Conservation (phyloP, 53 echinoderm and acorn worm genomes). For the Holothuria leucospilota region DNA sequence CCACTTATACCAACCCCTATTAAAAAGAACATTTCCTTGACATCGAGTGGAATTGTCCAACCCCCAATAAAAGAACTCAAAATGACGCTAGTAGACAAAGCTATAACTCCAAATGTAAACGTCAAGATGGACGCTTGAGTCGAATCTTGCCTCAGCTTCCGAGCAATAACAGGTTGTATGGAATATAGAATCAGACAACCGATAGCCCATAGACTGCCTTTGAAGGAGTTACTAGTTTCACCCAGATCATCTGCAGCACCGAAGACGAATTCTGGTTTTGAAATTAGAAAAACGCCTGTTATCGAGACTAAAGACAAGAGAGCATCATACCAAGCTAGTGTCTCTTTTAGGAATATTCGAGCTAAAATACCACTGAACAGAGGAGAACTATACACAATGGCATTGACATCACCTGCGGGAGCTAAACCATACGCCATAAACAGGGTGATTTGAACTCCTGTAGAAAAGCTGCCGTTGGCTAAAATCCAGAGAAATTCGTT, state of each 20-base stretch:
- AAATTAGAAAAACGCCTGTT: neutral
- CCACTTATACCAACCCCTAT: neutral
- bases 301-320: neutral
- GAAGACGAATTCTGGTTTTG: neutral
- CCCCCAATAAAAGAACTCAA: neutral
- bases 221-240: neutral
- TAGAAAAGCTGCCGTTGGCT: neutral
- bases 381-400: neutral
- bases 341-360: slow-evolving; percentile 23
- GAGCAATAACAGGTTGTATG: neutral
- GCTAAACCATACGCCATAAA: no score
- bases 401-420: slow-evolving; percentile 10
- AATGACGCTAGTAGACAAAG: neutral
- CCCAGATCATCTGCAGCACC: no score
- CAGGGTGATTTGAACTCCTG: neutral
- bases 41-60: neutral
- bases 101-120: neutral
- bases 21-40: neutral
- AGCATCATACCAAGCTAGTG: neutral
- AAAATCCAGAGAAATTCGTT: neutral
- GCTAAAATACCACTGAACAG: neutral
- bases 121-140: neutral
- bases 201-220: neutral
- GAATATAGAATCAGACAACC: neutral
- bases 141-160: neutral